Percentiles rank a stretch among this genome's conserved stretches.
Conservation (phyloP, 2,797 vertebrate species). For the Parotocinclus haroldoi region DNA sequence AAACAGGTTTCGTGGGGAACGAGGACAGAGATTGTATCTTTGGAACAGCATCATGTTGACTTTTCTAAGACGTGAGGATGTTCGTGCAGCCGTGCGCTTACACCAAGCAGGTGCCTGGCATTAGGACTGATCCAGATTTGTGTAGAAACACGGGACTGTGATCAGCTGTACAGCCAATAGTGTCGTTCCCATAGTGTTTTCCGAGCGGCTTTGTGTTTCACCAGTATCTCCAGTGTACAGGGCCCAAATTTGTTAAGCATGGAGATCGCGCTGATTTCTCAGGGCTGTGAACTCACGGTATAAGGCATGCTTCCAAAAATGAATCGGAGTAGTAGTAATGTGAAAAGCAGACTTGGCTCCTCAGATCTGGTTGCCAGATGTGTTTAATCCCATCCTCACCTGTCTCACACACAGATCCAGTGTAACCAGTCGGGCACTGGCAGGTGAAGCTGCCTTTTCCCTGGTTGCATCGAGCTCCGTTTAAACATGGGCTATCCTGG, state of each 20-base stretch:
- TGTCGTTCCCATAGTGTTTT: conserved; percentile 52
- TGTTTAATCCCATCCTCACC: not conserved
- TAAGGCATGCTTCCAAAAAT: no score
- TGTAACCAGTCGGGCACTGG: conserved; percentile 69
- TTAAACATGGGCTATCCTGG: conserved; percentile 66
- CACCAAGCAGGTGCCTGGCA: conserved; percentile 65
- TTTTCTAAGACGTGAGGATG: no score
- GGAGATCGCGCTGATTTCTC: conserved; percentile 20
- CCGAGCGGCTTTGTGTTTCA: conserved; percentile 56
- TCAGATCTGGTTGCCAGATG: no score
- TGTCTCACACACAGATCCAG: conserved; percentile 73
- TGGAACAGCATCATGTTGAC: no score
- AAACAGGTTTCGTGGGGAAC: no score
- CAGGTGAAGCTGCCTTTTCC: conserved; percentile 70
- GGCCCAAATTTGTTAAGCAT: conserved; percentile 39
- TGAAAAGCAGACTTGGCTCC: conserved; percentile 53
- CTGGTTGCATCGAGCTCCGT: conserved; percentile 67
- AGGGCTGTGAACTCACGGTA: no score
- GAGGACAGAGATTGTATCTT: no score
- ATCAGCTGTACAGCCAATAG: conserved; percentile 38
- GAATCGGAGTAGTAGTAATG: conserved; percentile 55
- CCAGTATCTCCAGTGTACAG: conserved; percentile 50
- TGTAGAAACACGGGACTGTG: conserved; percentile 60
- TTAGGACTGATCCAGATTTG: conserved; percentile 62
- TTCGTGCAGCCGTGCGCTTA: conserved; percentile 54